Evolutionary conservation across 2,888 invertebrate species (phyloP).

Genomic region (Zele albiditarsus): DNA sequence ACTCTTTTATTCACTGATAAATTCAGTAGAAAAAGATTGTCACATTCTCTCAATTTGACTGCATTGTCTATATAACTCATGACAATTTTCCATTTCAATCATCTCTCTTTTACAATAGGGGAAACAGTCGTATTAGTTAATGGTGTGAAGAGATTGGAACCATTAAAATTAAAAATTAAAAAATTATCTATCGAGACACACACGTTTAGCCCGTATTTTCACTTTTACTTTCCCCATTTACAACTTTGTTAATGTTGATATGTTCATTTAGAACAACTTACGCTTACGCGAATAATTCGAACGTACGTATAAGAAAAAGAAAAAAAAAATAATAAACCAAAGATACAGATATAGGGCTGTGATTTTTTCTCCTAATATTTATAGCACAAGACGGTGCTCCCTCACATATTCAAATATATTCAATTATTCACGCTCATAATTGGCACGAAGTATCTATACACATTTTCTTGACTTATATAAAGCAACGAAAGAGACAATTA

Average conservation of each 20-base stretch:
- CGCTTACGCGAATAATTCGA: constrained; percentile 19
- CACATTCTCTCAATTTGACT: background rate
- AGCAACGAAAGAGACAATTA: constrained; percentile 18
- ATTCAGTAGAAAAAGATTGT: background rate
- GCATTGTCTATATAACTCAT: background rate
- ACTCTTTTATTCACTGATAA: background rate
- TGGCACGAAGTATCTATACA: constrained; percentile 19
- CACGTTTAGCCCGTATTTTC: background rate
- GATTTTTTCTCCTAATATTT: background rate
- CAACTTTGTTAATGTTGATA: constrained; percentile 23
- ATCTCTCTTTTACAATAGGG: background rate
- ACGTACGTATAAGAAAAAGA: background rate
- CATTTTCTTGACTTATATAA: constrained; percentile 1
- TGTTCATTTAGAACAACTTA: constrained; percentile 38
- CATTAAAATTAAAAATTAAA: background rate
- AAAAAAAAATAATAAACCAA: background rate
- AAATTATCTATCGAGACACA: background rate
- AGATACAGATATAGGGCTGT: background rate
- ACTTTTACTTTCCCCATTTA: background rate
- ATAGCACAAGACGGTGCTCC: background rate
- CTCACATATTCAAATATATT: background rate
- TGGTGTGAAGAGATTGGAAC: constrained; percentile 21
- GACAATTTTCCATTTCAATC: background rate
- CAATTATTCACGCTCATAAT: constrained; percentile 3
- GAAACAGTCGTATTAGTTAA: background rate